Evolutionary conservation across 2,888 invertebrate genomes (phyloP), one percentile per base, ranked within the genome.

Genomic region (Aquatica leii): DNA sequence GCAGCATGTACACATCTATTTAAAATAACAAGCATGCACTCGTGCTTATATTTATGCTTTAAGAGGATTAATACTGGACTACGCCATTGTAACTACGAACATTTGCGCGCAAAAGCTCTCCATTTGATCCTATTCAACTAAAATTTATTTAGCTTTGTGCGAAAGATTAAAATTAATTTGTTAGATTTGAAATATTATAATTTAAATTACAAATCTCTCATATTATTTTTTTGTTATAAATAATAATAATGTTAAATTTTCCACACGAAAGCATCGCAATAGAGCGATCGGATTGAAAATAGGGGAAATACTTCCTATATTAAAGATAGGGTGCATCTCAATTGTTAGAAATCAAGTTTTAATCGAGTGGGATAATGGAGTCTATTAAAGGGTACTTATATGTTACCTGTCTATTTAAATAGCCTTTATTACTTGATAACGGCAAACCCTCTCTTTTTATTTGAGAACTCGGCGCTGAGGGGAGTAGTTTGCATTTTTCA

Each of bases 281-380:
- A 48, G 65, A 61, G 24, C 24, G 58, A 60, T 52, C 56, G 62
- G 63, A 50, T 62, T 68, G 68, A 66, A 69, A 68, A 68, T 68
- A 67, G 73, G 69, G 70, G 66, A 72, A 66, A 65, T 66, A 61
- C 62, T 59, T 43, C 60, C 63, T 65, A 69, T 71, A 74, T 73
- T 71, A 72, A 69, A 73, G 71, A 65, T 69, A 70, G 74, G 73
- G 73, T 68, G 70, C 70, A 72, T 73, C 71, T 73, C 71, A 68
- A 75, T 73, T 72, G 71, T 71, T 66, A 72, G 71, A 74, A 24
- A 76, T 73, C 74, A 76, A 73, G 72, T 73, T 70, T 67, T 69
- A 71, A 68, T 71, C 69, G 71, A 74, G 70, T 70, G 74, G 76
- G 71, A 70, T 73, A 66, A 66, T 63, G 56, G 61, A 67, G 59